Base-by-base conservation (phyloP, 2,113 vertebrate species). In the Xiphophorus hellerii region DNA sequence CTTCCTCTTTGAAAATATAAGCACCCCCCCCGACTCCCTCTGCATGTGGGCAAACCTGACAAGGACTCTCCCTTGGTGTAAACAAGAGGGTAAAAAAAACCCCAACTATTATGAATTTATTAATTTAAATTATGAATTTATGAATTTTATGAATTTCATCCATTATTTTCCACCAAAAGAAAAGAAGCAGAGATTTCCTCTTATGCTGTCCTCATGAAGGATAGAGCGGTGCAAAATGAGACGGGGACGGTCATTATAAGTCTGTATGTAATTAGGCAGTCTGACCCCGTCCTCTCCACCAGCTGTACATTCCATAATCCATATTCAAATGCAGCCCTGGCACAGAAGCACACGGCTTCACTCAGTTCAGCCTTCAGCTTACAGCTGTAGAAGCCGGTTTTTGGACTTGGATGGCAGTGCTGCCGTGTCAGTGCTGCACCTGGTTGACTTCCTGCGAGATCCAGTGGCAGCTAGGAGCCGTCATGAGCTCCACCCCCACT, bases 221-320 rank as follows among this genome's bases (percentile, higher is more conserved):
- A 7, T 5, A 48, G 44, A 48, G 5, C 44, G 20, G 17, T 48
- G 44, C 6, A 60, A 71, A 70, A 63, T 25, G 74, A 79, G 68
- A 71, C 68, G 29, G 77, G 71, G 82, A 73, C 74, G 84, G 79
- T 86, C 86, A 88, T 89, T 90, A 90, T 78, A 88, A 86, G 74
- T 63, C 28, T n/a, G 68, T 39, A 51, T 78, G 73, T 87, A 87
- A 89, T 92, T 87, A 89, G 77, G 73, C 73, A 71, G 76, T 77
- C 73, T 39, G 51, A n/a, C 75, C 61, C 71, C 76, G 17, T 78
- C 83, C 75, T 76, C 77, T 74, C 70, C 39, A 30, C 48, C 77
- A 83, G 84, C 75, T 80, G 68, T 70, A 85, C 73, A 80, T 81
- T 71, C 82, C 73, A 87, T 87, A 87, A 89, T 90, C 84, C 82